Conservation (phyloP, 2,113 vertebrate genomes). For the Gopherus flavomarginatus region DNA sequence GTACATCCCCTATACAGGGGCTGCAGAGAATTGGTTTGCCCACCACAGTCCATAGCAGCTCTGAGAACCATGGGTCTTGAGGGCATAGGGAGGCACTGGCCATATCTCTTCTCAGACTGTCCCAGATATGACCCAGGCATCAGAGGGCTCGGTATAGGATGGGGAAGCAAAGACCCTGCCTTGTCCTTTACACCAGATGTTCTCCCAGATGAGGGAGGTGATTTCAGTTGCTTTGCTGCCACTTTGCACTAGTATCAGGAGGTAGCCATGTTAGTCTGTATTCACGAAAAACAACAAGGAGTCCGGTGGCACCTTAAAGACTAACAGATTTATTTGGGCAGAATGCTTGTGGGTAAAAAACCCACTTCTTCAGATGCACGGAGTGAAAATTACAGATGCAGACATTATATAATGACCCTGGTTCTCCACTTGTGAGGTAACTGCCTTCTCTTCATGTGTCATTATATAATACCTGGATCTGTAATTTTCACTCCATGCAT, state of each 20-base stretch:
- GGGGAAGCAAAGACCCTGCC: not conserved
- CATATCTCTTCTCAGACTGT: not conserved
- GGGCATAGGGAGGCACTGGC: not conserved
- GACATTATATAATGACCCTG: too few relatives aligned
- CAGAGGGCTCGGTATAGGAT: not conserved
- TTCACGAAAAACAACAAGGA: too few relatives aligned
- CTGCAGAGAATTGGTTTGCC: not conserved
- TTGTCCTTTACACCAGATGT: not conserved
- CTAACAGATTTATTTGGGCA: too few relatives aligned
- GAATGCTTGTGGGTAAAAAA: too few relatives aligned
- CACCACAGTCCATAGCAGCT: not conserved
- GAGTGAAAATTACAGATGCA: too few relatives aligned
- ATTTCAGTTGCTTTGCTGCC: not conserved
- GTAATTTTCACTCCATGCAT: too few relatives aligned
- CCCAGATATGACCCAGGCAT: not conserved
- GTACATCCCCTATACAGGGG: not conserved
- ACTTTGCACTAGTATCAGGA: not conserved
- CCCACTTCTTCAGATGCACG: too few relatives aligned
- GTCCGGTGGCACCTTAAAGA: too few relatives aligned
- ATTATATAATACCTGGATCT: too few relatives aligned
- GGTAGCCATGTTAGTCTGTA: too few relatives aligned
- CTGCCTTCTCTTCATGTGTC: too few relatives aligned
- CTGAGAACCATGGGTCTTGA: not conserved
- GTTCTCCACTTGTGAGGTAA: too few relatives aligned
- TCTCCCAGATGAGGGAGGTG: not conserved